phyloP scores from a whole-genome alignment of 1,140 invertebrate species.

The Macrocentrus cingulum region DNA sequence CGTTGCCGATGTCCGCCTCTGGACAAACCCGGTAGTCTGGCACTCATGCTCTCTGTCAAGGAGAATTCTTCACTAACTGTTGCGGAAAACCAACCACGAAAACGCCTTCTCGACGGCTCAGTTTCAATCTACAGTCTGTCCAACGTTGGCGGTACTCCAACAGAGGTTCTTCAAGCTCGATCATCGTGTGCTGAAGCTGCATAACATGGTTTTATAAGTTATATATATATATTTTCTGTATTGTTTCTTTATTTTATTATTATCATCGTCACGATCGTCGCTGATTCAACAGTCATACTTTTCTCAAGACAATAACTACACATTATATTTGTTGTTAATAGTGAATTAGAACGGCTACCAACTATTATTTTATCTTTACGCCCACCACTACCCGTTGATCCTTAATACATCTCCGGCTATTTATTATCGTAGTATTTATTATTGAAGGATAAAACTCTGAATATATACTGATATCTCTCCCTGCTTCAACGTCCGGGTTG shows the following conservation, averaged over 20 bases:
- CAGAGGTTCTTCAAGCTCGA: conserved; percentile 32
- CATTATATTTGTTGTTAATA: conserved; percentile 6
- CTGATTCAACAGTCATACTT: conserved; percentile 40
- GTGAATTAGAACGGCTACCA: conserved; percentile 17
- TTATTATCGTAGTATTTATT: background rate
- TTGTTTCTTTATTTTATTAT: conserved; percentile 34
- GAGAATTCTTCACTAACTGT: background rate
- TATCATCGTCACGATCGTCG: conserved; percentile 33
- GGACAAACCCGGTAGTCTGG: conserved; percentile 46
- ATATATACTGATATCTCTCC: too few species aligned
- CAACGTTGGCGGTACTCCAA: conserved; percentile 31
- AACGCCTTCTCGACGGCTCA: conserved; percentile 28
- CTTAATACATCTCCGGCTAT: background rate
- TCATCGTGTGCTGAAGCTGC: conserved; percentile 26
- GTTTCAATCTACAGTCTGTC: conserved; percentile 21
- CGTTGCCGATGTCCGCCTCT: conserved; percentile 45
- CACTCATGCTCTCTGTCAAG: conserved; percentile 28
- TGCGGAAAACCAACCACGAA: conserved; percentile 36
- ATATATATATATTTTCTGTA: conserved; percentile 10
- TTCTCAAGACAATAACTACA: conserved; percentile 33
- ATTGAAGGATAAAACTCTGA: background rate
- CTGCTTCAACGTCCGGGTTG: too few species aligned
- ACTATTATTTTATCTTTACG: background rate
- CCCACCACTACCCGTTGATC: background rate
- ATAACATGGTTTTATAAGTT: conserved; percentile 15